Conservation (phyloP, 1,140 invertebrate species). For the Achatina immaculata region DNA sequence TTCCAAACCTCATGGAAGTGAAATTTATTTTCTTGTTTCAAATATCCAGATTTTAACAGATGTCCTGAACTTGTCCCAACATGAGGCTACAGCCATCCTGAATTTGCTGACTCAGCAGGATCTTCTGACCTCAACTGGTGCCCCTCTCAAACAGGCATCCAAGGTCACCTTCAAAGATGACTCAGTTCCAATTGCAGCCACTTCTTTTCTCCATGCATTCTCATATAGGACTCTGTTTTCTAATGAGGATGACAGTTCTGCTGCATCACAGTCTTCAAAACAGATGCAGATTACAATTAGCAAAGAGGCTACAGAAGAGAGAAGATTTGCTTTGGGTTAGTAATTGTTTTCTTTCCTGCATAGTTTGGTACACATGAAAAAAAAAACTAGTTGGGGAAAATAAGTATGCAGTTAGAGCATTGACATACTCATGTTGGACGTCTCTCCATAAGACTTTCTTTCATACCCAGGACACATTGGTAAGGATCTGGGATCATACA, state of each 20-base stretch:
- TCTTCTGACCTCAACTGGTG: slow-evolving; percentile 23
- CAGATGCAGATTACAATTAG: slow-evolving; percentile 43
- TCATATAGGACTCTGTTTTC: slow-evolving; percentile 52
- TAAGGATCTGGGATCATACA: too few species aligned
- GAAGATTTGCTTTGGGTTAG: slow-evolving; percentile 54
- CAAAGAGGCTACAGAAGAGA: slow-evolving; percentile 59
- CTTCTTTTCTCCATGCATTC: slow-evolving; percentile 63
- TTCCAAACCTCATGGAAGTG: too few species aligned
- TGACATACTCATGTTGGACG: too few species aligned
- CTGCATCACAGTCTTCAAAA: not conserved
- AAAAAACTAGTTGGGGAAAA: too few species aligned
- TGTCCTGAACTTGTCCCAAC: slow-evolving; percentile 49
- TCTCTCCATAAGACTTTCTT: too few species aligned
- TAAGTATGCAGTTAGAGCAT: too few species aligned
- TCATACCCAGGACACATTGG: too few species aligned
- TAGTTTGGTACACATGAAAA: not conserved
- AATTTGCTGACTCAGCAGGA: slow-evolving; percentile 50
- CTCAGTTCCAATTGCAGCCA: slow-evolving; percentile 40
- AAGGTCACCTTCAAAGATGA: slow-evolving; percentile 54
- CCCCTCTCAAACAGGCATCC: slow-evolving; percentile 16
- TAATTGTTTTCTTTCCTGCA: not conserved
- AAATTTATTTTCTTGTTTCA: not conserved
- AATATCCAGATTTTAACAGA: slow-evolving; percentile 35
- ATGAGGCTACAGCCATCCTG: slow-evolving; percentile 55
- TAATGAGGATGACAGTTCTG: slow-evolving; percentile 44